These are phyloP conservation scores for Telmatochromis sp. DNA, from an alignment of 2,113 vertebrate genomes.

Conservation along the genomic window DNA sequence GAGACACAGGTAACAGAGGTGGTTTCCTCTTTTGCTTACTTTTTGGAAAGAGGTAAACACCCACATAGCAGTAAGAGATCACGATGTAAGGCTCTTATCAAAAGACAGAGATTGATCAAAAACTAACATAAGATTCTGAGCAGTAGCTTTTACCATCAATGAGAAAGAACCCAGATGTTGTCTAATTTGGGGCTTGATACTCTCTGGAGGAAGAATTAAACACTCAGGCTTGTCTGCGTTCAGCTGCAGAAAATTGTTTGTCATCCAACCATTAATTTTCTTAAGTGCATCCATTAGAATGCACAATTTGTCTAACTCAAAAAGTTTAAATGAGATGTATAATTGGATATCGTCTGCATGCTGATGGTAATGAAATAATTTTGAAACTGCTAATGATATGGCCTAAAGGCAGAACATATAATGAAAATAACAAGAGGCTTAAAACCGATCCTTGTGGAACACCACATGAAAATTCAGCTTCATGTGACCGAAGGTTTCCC, in stretches of 20 bases:
- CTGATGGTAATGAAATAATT: background rate
- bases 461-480: background rate
- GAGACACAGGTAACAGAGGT: background rate
- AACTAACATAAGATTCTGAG: background rate
- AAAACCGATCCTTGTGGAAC: background rate
- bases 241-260: background rate
- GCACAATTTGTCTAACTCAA: background rate
- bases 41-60: background rate
- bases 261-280: background rate
- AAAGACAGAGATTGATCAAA: background rate
- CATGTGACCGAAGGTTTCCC: background rate
- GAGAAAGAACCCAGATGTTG: background rate
- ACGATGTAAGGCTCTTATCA: background rate
- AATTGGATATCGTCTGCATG: background rate
- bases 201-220: background rate
- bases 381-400: background rate
- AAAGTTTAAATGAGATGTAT: background rate
- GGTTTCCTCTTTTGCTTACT: background rate
- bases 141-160: background rate
- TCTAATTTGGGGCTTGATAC: background rate
- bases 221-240: background rate
- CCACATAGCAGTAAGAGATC: background rate
- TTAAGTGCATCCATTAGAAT: background rate
- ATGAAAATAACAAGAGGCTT: background rate
- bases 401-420: background rate